phyloP scores from a whole-genome alignment of 2,888 invertebrate species.

The Galeopsomyia nigrocyanea region DNA sequence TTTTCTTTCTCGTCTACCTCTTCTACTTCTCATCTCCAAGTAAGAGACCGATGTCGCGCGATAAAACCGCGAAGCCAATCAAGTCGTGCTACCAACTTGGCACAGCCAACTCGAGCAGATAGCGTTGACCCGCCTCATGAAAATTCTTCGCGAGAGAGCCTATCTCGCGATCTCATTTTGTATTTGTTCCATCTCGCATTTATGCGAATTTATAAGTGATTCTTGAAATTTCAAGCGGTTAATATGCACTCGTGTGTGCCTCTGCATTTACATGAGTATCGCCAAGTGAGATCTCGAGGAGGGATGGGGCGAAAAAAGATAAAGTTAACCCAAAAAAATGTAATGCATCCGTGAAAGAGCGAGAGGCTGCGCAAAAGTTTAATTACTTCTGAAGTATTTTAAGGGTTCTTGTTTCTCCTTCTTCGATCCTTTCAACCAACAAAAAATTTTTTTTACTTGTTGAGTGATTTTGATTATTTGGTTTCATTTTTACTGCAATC shows the following conservation, averaged over 20 bases:
- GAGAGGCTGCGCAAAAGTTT: slow-evolving; percentile 57
- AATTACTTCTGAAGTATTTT: slow-evolving; percentile 58
- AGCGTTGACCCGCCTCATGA: too few relatives aligned
- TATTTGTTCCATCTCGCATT: slow-evolving; percentile 31
- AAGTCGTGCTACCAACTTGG: too few relatives aligned
- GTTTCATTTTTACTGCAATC: too few relatives aligned
- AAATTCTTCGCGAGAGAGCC: background rate
- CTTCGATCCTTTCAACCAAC: too few relatives aligned
- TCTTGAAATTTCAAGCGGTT: slow-evolving; percentile 29
- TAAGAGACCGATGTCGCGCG: too few relatives aligned
- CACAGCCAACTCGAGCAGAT: too few relatives aligned
- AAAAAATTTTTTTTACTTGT: too few relatives aligned
- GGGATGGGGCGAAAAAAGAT: slow-evolving; percentile 15
- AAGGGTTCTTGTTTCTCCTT: too few relatives aligned
- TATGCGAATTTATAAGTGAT: slow-evolving; percentile 41
- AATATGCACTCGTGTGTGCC: slow-evolving; percentile 20
- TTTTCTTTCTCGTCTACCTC: background rate
- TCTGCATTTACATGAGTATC: slow-evolving; percentile 31
- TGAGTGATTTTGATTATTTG: too few relatives aligned
- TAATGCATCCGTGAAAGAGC: slow-evolving; percentile 45
- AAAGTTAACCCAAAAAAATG: slow-evolving; percentile 58
- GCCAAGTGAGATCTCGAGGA: slow-evolving; percentile 14
- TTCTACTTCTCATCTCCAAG: background rate
- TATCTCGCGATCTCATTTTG: slow-evolving; percentile 28
- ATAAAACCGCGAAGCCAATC: too few relatives aligned